Evolutionary conservation across 2,888 invertebrate genomes (phyloP).

Genomic region (Artemia sinica): DNA sequence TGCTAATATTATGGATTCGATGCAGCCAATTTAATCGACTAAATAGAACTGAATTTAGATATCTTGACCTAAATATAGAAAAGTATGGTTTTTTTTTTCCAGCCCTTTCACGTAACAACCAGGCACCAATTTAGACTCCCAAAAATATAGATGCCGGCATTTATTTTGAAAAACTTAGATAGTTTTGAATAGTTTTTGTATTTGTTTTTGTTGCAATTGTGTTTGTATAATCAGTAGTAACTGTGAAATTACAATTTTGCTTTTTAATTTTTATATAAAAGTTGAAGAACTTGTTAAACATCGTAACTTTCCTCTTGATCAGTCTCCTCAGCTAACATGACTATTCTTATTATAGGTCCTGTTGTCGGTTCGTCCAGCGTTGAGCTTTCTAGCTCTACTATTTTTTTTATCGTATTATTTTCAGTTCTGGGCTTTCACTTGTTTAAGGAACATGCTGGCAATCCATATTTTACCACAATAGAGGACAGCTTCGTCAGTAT

Average conservation of each 20-base stretch:
- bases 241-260: neutral
- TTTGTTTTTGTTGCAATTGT: neutral
- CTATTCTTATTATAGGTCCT: conserved; percentile 45
- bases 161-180: neutral
- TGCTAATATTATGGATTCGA: no score
- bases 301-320: conserved; percentile 17
- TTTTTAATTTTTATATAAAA: no score
- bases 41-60: no score
- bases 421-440: conserved; percentile 62
- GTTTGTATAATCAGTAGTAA: neutral
- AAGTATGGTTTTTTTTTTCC: no score
- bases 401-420: conserved; percentile 65
- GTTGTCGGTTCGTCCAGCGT: conserved; percentile 65
- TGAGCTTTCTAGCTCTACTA: conserved; percentile 67
- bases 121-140: no score
- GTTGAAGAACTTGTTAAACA: conserved; percentile 10
- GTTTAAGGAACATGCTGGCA: conserved; percentile 52
- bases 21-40: no score
- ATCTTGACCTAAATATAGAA: no score
- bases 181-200: neutral
- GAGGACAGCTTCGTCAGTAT: conserved; percentile 69
- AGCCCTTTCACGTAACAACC: no score
- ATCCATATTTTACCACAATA: conserved; percentile 58
- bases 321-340: neutral
- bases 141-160: neutral